A percentile compares a stretch with the other conserved stretches of the same genome.
phyloP scores from a whole-genome alignment of 2,888 invertebrate species.

The Conops quadrifasciatus region DNA sequence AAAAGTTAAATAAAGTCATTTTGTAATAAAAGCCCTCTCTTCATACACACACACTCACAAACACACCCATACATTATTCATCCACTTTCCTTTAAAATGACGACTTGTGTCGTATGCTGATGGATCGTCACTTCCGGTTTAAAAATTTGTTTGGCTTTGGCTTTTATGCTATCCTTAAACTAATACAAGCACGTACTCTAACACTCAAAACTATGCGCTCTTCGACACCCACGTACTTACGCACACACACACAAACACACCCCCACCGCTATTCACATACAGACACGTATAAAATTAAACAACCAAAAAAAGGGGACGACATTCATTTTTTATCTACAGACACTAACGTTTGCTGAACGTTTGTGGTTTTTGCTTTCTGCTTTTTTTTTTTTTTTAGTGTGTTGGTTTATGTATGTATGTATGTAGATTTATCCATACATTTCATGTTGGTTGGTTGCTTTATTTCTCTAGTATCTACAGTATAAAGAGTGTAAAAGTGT shows the following conservation, averaged over 20 bases:
- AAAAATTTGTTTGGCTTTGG: background rate
- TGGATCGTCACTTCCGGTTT: background rate
- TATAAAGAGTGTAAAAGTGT: too few species aligned
- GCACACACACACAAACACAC: constrained; percentile 11
- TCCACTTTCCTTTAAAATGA: background rate
- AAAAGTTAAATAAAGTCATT: background rate
- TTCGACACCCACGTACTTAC: background rate
- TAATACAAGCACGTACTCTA: constrained; percentile 10
- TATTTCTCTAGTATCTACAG: background rate
- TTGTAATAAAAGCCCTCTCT: background rate
- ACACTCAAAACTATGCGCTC: background rate
- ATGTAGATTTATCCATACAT: too few species aligned
- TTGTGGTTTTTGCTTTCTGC: background rate
- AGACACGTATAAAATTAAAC: background rate
- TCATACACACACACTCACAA: background rate
- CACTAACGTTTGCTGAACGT: background rate
- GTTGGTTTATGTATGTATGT: background rate
- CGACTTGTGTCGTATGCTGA: background rate
- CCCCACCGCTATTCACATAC: background rate
- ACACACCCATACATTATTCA: background rate
- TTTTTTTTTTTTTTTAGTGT: background rate
- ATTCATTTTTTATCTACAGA: constrained; percentile 2
- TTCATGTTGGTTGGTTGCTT: background rate
- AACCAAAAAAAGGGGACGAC: background rate
- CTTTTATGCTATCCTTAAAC: background rate